These are phyloP conservation scores for Trissonchulus sp. DNA, from an alignment of 2,888 invertebrate genomes.

Conservation along the genomic window DNA sequence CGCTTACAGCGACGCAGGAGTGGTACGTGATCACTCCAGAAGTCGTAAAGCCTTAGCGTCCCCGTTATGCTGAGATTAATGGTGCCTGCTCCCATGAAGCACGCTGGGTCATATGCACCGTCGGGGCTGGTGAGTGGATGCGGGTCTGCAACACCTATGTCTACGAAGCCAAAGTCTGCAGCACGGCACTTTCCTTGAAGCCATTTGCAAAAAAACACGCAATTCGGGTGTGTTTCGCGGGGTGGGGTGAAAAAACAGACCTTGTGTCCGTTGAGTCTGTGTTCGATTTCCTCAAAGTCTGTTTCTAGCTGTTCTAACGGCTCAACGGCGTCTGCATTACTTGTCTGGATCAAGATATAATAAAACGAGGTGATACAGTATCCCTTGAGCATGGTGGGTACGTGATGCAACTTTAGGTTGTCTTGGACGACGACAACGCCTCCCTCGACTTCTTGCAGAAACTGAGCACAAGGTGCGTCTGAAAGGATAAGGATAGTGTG, in stretches of 20 bases:
- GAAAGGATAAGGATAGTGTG: neutral
- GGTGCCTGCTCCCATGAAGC: too few relatives aligned
- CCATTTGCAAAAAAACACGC: too few relatives aligned
- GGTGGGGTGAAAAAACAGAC: neutral
- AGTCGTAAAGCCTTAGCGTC: too few relatives aligned
- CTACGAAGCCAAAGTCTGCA: too few relatives aligned
- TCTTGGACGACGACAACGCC: neutral
- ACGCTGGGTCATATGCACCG: too few relatives aligned
- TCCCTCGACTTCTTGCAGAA: neutral
- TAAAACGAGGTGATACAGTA: neutral
- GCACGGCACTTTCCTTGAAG: too few relatives aligned
- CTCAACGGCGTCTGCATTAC: neutral
- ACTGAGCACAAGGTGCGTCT: neutral
- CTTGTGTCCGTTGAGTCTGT: neutral
- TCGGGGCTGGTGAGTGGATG: too few relatives aligned
- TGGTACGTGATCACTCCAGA: too few relatives aligned
- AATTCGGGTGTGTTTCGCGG: too few relatives aligned
- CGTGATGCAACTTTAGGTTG: neutral
- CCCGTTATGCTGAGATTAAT: too few relatives aligned
- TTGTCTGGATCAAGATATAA: neutral
- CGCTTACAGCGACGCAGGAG: too few relatives aligned
- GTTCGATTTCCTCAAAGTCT: neutral
- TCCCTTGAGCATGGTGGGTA: neutral
- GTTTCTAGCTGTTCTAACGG: neutral
- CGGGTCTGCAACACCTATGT: too few relatives aligned